Evolutionary conservation across 2,797 vertebrate species (phyloP), one percentile per base, ranked within the genome.

Genomic region (Poecilia velifera): DNA sequence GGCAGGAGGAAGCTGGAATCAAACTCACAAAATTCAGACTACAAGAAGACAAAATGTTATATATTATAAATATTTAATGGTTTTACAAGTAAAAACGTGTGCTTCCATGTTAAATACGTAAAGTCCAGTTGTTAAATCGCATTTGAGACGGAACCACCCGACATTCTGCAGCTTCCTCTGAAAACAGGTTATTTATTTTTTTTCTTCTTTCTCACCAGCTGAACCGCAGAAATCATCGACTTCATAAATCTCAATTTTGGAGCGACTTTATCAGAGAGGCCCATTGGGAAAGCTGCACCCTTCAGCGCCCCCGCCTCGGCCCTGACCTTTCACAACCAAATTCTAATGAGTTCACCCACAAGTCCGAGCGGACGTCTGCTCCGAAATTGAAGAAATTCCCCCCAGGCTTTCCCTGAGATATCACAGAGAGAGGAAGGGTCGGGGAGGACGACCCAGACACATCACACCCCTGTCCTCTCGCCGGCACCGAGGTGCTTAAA

Each of bases 281-380:
- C 72, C 31, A 10, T 4, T 53, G 34, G 72, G 77, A 62, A 43
- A 43, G 45, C 72, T 43, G 25, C 46, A 51, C 39, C 72, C 18
- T 55, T 41, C 78, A 28, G 47, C 43, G 3, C 12, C 46, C 6
- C 16, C 16, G 25, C 41, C 71, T 47, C 9, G 18, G 55, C 51
- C 77, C 71, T 49, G 77, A 79, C 57, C 77, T 28, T 22, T 45
- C 39, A 34, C 9, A 39, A 36, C n/a, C 25, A 71, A 74, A 80
- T 76, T 59, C 43, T 59, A 80, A 80, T 75, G 41, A 59, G 41
- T 80, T 76, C 78, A 39, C 18, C 49, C 28, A 18, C 18, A 20
- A 74, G 72, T 72, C 49, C 76, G 34, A 72, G 68, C 34, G 76
- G 76, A 72, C 53, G 16, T 14, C 53, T 39, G 3, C 47, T 41